These are phyloP conservation scores for Strigamia crassipes DNA, from an alignment of 2,888 invertebrate genomes.

Conservation along the genomic window DNA sequence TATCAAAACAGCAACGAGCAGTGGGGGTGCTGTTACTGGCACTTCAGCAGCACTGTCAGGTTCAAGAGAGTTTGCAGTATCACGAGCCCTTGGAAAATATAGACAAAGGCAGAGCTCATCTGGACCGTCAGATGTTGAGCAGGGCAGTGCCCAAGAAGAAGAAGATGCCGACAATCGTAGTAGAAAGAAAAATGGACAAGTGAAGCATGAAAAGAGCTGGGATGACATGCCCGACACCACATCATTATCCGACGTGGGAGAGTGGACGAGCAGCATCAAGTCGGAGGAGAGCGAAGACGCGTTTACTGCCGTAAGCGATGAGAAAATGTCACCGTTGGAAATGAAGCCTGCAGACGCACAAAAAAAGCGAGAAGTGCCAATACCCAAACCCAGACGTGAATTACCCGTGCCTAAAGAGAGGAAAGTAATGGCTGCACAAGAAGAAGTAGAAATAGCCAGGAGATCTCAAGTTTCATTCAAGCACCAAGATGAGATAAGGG, in stretches of 20 bases:
- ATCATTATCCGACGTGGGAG: constrained; percentile 46
- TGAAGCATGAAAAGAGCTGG: constrained; percentile 45
- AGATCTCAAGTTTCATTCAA: constrained; percentile 49
- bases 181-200: constrained; percentile 8
- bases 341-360: background rate
- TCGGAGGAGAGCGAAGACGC: constrained; percentile 49
- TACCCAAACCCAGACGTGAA: constrained; percentile 52
- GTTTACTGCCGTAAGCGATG: constrained; percentile 68
- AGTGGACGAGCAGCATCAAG: constrained; percentile 49
- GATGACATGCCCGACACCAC: constrained; percentile 45
- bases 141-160: background rate
- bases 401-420: constrained; percentile 51
- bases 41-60: background rate
- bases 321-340: constrained; percentile 54
- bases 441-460: constrained; percentile 47
- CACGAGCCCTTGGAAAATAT: constrained; percentile 79
- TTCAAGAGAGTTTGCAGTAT: constrained; percentile 80
- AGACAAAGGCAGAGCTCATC: constrained; percentile 62
- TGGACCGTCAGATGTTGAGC: constrained; percentile 46
- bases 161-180: background rate
- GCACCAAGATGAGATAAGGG: background rate
- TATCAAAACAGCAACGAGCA: constrained; percentile 41
- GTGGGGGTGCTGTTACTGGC: background rate
- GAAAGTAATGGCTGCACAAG: constrained; percentile 47
- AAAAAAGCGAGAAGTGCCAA: background rate